phyloP scores from a whole-genome alignment of 1,140 invertebrate genomes.

The Apis laboriosa region DNA sequence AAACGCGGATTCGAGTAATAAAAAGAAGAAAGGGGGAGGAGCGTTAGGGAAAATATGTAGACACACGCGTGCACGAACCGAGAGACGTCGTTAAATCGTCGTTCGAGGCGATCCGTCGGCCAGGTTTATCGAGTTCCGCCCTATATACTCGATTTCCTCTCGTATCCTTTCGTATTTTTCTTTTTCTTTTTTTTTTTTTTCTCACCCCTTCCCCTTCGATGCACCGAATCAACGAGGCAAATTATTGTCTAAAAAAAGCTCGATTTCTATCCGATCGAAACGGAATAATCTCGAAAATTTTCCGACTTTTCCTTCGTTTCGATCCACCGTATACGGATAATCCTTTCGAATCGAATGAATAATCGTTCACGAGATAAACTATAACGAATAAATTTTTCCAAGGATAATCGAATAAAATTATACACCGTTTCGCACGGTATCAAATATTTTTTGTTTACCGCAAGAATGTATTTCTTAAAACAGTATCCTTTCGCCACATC shows the following conservation, averaged over 20 bases:
- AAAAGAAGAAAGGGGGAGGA: conserved; percentile 18
- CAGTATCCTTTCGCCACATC: too few species aligned
- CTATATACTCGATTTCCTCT: not conserved
- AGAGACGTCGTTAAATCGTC: conserved; percentile 62
- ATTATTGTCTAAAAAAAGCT: conserved; percentile 32
- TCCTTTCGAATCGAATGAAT: not conserved
- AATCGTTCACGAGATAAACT: too few species aligned
- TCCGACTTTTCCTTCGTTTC: not conserved
- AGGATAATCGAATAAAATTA: too few species aligned
- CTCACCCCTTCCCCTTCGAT: not conserved
- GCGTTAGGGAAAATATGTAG: conserved; percentile 6
- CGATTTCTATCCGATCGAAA: not conserved
- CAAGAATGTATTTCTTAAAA: too few species aligned
- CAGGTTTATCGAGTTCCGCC: conserved; percentile 48
- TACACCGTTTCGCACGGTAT: too few species aligned
- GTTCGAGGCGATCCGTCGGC: conserved; percentile 59
- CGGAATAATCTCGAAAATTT: not conserved
- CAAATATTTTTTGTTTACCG: too few species aligned
- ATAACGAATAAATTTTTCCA: too few species aligned
- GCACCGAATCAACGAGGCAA: conserved; percentile 45
- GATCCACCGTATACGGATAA: too few species aligned
- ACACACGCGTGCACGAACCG: conserved; percentile 46
- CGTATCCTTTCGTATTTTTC: not conserved
- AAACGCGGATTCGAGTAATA: conserved; percentile 63
- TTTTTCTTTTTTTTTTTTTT: conserved; percentile 7